These are phyloP conservation scores for Erebia epiphron DNA, from an alignment of 2,888 invertebrate species.

Conservation along the genomic window DNA sequence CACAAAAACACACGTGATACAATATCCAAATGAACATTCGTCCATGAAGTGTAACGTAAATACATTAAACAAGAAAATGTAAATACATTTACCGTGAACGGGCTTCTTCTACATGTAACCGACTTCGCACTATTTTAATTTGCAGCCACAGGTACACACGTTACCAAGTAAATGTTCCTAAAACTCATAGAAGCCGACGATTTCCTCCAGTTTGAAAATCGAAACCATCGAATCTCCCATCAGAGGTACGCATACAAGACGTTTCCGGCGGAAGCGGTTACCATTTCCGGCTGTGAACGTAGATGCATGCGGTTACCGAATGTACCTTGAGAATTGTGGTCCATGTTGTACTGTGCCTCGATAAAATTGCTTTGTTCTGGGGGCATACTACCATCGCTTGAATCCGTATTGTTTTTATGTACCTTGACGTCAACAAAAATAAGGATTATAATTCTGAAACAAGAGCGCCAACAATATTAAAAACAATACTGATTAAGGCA, in stretches of 20 bases:
- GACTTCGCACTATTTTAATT: background rate
- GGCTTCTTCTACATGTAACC: too few species aligned
- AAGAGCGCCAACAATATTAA: too few species aligned
- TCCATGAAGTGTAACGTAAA: too few species aligned
- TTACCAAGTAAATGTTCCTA: background rate
- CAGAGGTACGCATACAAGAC: constrained; percentile 21
- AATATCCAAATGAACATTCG: too few species aligned
- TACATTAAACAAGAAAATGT: too few species aligned
- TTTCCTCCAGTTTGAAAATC: constrained; percentile 17
- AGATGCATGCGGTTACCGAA: constrained; percentile 22
- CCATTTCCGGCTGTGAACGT: constrained; percentile 23
- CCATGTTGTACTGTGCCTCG: background rate
- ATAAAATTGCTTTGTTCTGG: background rate
- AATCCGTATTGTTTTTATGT: too few species aligned
- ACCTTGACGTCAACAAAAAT: too few species aligned
- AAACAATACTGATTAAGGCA: too few species aligned
- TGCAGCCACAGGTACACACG: background rate
- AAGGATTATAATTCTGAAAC: too few species aligned
- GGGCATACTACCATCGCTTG: too few species aligned
- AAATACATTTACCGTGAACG: too few species aligned
- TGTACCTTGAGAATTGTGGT: constrained; percentile 17
- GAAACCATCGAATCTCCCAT: constrained; percentile 18
- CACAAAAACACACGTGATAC: too few species aligned
- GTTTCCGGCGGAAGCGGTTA: constrained; percentile 35
- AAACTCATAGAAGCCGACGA: background rate